Conservation (phyloP, 2,113 vertebrate genomes). For the Tretioscincus oriximinensis region DNA sequence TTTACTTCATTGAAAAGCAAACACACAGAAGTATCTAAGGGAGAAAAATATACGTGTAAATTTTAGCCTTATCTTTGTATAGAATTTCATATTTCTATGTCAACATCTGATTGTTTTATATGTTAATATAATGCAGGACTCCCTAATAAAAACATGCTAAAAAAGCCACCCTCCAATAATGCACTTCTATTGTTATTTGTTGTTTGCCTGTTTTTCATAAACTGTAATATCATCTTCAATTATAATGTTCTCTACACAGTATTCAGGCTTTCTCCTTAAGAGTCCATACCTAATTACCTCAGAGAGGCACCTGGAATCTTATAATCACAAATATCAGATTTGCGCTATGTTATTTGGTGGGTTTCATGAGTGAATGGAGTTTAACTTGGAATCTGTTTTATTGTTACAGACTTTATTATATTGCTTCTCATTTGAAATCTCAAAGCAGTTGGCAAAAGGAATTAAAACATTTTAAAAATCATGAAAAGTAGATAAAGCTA, state of each 20-base stretch:
- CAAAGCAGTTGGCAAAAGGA: too few relatives aligned
- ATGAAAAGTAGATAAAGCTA: background rate
- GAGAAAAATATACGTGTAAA: constrained; percentile 79
- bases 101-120: constrained; percentile 94
- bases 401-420: background rate
- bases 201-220: constrained; percentile 12
- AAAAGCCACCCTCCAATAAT: constrained; percentile 60
- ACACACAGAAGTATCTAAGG: constrained; percentile 58
- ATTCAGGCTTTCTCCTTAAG: too few relatives aligned
- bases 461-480: too few relatives aligned
- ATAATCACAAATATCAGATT: background rate
- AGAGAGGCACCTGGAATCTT: too few relatives aligned
- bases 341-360: background rate
- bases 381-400: background rate
- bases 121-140: constrained; percentile 93
- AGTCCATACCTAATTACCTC: too few relatives aligned
- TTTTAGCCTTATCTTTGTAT: constrained; percentile 96
- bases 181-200: constrained; percentile 11
- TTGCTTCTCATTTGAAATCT: too few relatives aligned
- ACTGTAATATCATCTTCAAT: background rate
- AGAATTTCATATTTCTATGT: constrained; percentile 96
- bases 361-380: background rate
- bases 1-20: constrained; percentile 70
- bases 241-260: too few relatives aligned
- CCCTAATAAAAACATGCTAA: constrained; percentile 82